Conservation (phyloP, 2,113 vertebrate species). For the Paramisgurnus dabryanus region DNA sequence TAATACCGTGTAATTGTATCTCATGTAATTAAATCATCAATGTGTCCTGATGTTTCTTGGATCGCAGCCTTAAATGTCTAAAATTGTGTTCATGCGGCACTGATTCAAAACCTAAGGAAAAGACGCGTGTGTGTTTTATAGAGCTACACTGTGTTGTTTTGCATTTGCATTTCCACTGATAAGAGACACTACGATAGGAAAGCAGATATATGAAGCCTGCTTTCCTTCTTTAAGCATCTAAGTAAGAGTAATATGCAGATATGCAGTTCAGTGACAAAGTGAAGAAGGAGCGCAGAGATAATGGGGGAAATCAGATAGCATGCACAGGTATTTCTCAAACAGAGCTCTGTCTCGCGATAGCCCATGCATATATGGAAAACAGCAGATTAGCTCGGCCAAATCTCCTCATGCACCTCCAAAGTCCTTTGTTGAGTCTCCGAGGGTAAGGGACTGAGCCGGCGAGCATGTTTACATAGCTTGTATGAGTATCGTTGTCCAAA, state of each 20-base stretch:
- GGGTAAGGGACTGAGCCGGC: slow-evolving; percentile 62
- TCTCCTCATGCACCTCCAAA: slow-evolving; percentile 71
- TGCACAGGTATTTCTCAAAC: slow-evolving; percentile 74
- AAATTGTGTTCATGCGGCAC: no score
- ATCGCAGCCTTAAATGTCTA: no score
- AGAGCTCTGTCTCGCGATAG: slow-evolving; percentile 66
- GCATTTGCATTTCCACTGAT: slow-evolving; percentile 46
- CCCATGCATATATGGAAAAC: slow-evolving; percentile 76
- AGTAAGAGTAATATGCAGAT: slow-evolving; percentile 43
- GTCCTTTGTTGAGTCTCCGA: slow-evolving; percentile 70
- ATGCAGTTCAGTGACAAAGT: slow-evolving; percentile 40
- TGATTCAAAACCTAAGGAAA: no score
- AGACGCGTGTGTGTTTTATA: not conserved
- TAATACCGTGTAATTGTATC: no score
- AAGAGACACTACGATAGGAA: slow-evolving; percentile 41
- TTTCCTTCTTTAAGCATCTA: slow-evolving; percentile 34
- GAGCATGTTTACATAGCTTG: slow-evolving; percentile 76
- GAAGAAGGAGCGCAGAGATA: slow-evolving; percentile 53
- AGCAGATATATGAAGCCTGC: slow-evolving; percentile 39
- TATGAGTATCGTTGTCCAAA: slow-evolving; percentile 72
- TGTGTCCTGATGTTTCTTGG: no score
- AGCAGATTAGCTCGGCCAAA: slow-evolving; percentile 73
- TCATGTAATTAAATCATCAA: no score
- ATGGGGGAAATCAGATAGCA: slow-evolving; percentile 68
- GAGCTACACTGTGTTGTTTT: slow-evolving; percentile 2